Conservation (phyloP, 2,797 vertebrate species). For the Sebastes nivosus region DNA sequence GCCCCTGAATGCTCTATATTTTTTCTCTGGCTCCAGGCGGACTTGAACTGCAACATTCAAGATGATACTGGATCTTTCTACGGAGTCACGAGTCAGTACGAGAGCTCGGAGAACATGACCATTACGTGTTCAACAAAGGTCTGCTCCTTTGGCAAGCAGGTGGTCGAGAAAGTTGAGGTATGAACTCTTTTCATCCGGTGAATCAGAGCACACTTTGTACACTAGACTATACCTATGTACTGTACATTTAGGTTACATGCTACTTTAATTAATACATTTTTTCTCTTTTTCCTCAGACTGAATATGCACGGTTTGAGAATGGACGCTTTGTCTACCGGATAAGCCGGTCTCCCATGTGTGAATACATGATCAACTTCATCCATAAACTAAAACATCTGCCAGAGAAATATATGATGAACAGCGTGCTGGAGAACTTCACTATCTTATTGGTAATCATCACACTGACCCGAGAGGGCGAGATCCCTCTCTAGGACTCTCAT, state of each 20-base stretch:
- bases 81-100: conserved; percentile 96
- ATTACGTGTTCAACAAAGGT: conserved; percentile 99
- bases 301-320: conserved; percentile 98
- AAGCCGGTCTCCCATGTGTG: conserved; percentile 99
- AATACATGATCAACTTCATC: conserved; percentile 99
- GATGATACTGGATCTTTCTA: conserved; percentile 96
- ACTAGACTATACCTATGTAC: too few relatives aligned
- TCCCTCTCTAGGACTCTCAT: conserved; percentile 36
- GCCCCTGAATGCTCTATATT: too few relatives aligned
- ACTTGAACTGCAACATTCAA: conserved; percentile 97
- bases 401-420: conserved; percentile 99
- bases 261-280: not conserved
- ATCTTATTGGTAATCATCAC: conserved; percentile 93
- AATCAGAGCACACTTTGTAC: not conserved
- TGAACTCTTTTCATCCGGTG: conserved; percentile 13
- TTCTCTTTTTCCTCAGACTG: conserved; percentile 83
- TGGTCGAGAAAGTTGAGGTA: conserved; percentile 99
- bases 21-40: conserved; percentile 82
- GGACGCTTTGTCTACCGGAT: conserved; percentile 98
- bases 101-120: conserved; percentile 99
- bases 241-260: not conserved
- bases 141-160: conserved; percentile 99
- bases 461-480: conserved; percentile 33
- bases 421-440: conserved; percentile 99
- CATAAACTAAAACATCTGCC: conserved; percentile 99